Base-by-base conservation (phyloP, 2,888 invertebrate genomes). In the Chalcosyrphus nemorum region DNA sequence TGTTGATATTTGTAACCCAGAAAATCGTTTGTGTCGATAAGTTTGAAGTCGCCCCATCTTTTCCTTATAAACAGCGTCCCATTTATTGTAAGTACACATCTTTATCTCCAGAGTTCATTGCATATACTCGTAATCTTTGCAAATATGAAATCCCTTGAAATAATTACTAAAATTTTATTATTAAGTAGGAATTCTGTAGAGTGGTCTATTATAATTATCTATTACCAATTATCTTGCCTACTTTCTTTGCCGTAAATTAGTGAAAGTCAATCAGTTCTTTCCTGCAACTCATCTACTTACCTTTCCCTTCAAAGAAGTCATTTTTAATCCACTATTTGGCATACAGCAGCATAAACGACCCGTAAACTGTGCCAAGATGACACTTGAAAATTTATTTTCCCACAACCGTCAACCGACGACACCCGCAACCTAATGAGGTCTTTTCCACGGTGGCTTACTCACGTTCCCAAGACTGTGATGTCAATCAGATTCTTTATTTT, bases 401-500 rank as follows among this genome's bases (percentile, higher is more conserved):
- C 66, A 66, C 65, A 35, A 4, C 21, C 17, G n/a, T 4, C 24
- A 4, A 24, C 24, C 24, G 24, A 24, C 24, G 24, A 19, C 54
- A 29, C 54, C 29, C 32, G 32, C 32, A 54, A 19, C 54, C 9
- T 24, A 66, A 66, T 66, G 41, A 41, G 52, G n/a, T 29, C 38
- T 17, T 13, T 41, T 52, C 27, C 66, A 15, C 4, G 59, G 13
- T 3, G 27, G n/a, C 38, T 54, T 0, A 29, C 38, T 52, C 66
- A 66, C 52, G 52, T 17, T 66, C 27, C 15, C n/a, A n/a, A n/a
- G 21, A 17, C 32, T 45, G 11, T 7, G 66, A 66, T 43, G 66
- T 50, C 65, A 66, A 52, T 68, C 54, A 41, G 15, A 54, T 43
- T 54, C 17, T 27, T n/a, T 52, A 29, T n/a, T n/a, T 32, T 61